A percentile compares a stretch with the other conserved stretches of the same genome.
Conservation (phyloP, 1,140 invertebrate species). For the Frieseomelitta varia region DNA sequence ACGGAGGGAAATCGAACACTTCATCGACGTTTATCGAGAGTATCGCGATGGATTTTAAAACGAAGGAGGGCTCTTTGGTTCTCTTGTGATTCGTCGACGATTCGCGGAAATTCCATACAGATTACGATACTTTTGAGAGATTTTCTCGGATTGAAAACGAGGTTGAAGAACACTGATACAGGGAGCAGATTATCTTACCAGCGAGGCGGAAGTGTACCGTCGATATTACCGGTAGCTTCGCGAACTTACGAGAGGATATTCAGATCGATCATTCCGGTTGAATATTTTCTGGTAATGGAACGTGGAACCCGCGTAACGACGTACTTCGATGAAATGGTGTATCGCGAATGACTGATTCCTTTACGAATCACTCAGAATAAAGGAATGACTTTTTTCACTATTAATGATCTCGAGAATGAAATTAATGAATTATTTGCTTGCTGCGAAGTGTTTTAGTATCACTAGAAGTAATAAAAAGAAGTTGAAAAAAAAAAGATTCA, state of each 20-base stretch:
- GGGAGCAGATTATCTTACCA: constrained; percentile 21
- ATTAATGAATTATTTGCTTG: not conserved
- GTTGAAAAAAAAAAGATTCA: not conserved
- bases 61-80: not conserved
- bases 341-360: constrained; percentile 13
- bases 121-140: not conserved
- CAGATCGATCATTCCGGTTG: constrained; percentile 45
- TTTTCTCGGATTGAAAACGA: not conserved
- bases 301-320: constrained; percentile 38
- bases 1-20: too few relatives aligned
- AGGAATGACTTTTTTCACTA: not conserved
- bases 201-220: constrained; percentile 23
- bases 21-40: not conserved
- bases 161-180: constrained; percentile 12
- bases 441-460: not conserved
- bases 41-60: not conserved
- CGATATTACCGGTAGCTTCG: constrained; percentile 22
- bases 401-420: not conserved
- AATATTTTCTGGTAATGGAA: constrained; percentile 53
- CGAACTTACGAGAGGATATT: constrained; percentile 42
- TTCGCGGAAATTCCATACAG: not conserved
- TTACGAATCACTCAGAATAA: not conserved
- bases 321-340: not conserved
- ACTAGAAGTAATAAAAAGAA: not conserved
- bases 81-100: too few relatives aligned